phyloP scores from a whole-genome alignment of 2,888 invertebrate species.

The Dendrolimus houi region DNA sequence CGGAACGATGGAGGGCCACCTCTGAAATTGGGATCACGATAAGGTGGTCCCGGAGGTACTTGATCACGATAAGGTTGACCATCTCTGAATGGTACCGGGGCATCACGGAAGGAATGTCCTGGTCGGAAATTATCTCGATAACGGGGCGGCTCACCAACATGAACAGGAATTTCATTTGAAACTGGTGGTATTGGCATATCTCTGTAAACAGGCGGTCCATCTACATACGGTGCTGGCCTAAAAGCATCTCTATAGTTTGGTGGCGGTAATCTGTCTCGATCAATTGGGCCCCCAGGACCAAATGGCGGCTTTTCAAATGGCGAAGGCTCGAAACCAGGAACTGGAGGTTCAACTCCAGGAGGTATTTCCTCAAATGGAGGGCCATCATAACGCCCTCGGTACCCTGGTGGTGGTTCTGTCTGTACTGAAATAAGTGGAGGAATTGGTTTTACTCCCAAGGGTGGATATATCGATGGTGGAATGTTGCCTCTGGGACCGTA shows the following conservation, averaged over 20 bases:
- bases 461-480: slow-evolving; percentile 48
- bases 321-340: slow-evolving; percentile 78
- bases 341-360: slow-evolving; percentile 79
- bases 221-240: slow-evolving; percentile 46
- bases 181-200: slow-evolving; percentile 40
- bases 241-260: slow-evolving; percentile 54
- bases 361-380: slow-evolving; percentile 76
- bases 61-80: slow-evolving; percentile 48
- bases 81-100: slow-evolving; percentile 49
- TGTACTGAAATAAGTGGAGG: slow-evolving; percentile 40
- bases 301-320: slow-evolving; percentile 69
- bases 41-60: slow-evolving; percentile 34
- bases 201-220: slow-evolving; percentile 45
- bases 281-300: slow-evolving; percentile 44
- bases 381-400: slow-evolving; percentile 57
- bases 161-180: slow-evolving; percentile 57
- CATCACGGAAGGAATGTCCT: slow-evolving; percentile 51
- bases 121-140: slow-evolving; percentile 59
- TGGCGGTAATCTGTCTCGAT: slow-evolving; percentile 55
- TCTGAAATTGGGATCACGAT: slow-evolving; percentile 51
- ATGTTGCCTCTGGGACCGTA: slow-evolving; percentile 55
- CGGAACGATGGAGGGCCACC: slow-evolving; percentile 51
- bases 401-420: slow-evolving; percentile 48
- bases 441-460: slow-evolving; percentile 48
- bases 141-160: slow-evolving; percentile 52